Base-by-base conservation (phyloP, 2,797 vertebrate species). In the Avahi laniger region DNA sequence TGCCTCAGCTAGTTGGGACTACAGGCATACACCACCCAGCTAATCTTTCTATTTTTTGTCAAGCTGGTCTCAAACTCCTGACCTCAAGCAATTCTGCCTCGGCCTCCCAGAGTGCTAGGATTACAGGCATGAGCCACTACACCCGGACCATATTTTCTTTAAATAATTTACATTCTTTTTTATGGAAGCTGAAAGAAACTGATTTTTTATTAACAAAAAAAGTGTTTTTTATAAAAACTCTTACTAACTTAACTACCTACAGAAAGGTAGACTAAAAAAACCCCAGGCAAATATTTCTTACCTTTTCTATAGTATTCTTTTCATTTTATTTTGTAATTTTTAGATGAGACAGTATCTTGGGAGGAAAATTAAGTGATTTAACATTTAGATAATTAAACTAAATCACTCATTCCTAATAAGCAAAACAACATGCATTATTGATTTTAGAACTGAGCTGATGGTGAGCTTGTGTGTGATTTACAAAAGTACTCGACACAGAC, bases 371-470 rank as follows among this genome's bases (percentile, higher is more conserved):
- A 95, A 93, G 38, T 14, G 48, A 20, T 48, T 96, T 87, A 80
- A 95, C 67, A 72, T 94, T 78, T 79, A 50, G 52, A 89, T 95
- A 79, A 96, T 94, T 95, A 95, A 95, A 93, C 38, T 13, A 69
- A 96, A 52, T 86, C 65, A 57, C 48, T 93, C 65, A 20, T 81
- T 95, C 59, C 43, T 87, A 43, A 75, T 86, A 95, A 96, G 93
- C 78, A 94, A 89, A 97, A 59, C 91, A 96, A 50, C 89, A 81
- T 83, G 82, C 65, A 94, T 95, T 97, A 93, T 93, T 96, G 94
- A 94, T 97, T 89, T 91, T 88, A 69, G 50, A 95, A 89, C 86
- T 67, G 80, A 86, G 91, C 82, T 82, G 38, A 81, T 1, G 1
- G 59, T 33, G 83, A 78, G 43, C 35, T 93, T 91, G 46, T 30